Evolutionary conservation across 1,140 invertebrate species (phyloP).

Genomic region (Hypsibius dujardini): DNA sequence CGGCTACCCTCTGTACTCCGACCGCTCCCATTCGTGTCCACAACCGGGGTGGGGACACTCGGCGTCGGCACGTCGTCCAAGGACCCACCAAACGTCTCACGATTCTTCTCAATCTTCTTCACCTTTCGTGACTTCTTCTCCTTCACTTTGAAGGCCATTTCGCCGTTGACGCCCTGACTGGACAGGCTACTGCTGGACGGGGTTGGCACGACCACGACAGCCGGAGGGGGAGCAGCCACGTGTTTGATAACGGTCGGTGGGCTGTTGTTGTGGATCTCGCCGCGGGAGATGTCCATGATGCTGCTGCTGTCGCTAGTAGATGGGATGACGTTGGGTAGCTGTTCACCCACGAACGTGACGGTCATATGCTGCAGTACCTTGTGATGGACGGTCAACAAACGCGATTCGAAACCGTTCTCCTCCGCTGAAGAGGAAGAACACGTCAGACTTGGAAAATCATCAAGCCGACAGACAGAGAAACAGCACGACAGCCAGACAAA

Average conservation of each 20-base stretch:
- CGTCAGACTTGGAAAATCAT: not conserved
- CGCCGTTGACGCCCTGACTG: no score
- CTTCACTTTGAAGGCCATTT: no score
- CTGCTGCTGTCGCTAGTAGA: not conserved
- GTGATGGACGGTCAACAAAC: not conserved
- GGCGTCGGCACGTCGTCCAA: slow-evolving; percentile 8
- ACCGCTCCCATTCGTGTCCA: not conserved
- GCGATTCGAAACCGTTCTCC: slow-evolving; percentile 10
- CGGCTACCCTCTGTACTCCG: no score
- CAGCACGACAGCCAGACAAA: not conserved
- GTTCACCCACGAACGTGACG: not conserved
- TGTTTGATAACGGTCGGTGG: no score
- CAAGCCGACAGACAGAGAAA: not conserved
- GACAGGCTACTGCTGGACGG: no score
- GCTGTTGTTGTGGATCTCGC: no score
- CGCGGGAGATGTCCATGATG: no score
- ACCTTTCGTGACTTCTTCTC: no score
- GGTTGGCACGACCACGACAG: no score
- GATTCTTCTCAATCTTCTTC: not conserved
- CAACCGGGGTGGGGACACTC: not conserved
- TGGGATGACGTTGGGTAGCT: not conserved
- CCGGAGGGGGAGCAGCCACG: no score
- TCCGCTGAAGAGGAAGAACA: not conserved
- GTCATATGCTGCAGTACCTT: not conserved
- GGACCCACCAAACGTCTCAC: not conserved